Percentiles rank a stretch among this genome's conserved stretches.
phyloP scores from a whole-genome alignment of 1,140 invertebrate species.

The Proales similis region DNA sequence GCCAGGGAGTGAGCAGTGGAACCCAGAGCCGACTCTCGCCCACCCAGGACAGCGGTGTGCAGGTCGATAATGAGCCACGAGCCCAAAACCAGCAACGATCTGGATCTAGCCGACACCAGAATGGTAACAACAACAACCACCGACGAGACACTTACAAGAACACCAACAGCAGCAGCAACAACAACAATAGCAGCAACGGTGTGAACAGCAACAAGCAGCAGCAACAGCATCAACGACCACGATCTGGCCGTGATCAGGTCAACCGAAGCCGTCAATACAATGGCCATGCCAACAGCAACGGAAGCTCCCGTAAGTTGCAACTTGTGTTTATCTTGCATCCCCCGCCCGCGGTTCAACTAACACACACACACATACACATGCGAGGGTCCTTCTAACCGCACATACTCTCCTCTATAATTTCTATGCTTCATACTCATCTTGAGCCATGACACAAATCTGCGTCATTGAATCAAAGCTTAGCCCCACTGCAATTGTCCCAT shows the following conservation, averaged over 20 bases:
- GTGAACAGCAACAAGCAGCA: not conserved
- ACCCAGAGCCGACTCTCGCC: not conserved
- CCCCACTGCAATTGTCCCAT: no score
- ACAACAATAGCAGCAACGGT: constrained; percentile 33
- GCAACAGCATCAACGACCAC: not conserved
- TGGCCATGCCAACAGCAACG: not conserved
- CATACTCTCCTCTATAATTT: no score
- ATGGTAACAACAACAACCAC: constrained; percentile 16
- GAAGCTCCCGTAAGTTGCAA: no score
- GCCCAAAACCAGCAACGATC: constrained; percentile 1
- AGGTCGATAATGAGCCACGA: constrained; percentile 19
- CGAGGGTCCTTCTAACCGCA: no score
- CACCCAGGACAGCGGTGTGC: constrained; percentile 36
- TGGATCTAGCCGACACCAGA: constrained; percentile 15
- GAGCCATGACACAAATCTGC: no score
- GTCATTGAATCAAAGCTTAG: no score
- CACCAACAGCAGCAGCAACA: constrained; percentile 4
- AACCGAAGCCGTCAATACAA: constrained; percentile 7
- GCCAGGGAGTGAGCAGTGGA: not conserved
- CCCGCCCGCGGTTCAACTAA: no score
- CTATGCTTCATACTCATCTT: no score
- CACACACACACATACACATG: no score
- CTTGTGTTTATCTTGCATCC: no score
- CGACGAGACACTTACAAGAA: constrained; percentile 1
- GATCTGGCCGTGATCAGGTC: not conserved